Base-by-base conservation (phyloP, 2,888 invertebrate genomes). In the Epiblema foenella region DNA sequence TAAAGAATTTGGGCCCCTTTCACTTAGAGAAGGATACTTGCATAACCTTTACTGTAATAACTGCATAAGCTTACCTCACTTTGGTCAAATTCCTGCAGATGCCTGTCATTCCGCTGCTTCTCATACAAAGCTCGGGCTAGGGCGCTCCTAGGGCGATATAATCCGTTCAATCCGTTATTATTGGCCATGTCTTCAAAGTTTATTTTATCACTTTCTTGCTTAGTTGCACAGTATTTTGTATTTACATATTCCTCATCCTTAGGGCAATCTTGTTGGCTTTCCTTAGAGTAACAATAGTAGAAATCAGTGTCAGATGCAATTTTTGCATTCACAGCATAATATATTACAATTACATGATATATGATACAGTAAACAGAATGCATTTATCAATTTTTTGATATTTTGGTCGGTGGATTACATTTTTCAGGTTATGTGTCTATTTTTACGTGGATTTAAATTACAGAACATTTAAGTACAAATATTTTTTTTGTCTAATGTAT, bases 91-190 rank as follows among this genome's bases (percentile, higher is more conserved):
- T 94, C 93, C 78, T 94, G 94, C 24, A 97, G 91, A 77, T 95
- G 94, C 82, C 95, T 94, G 86, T 97, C 97, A 80, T 95, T 95
- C 76, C 94, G 89, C 79, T 96, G 96, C 85, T 96, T 96, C 79
- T 96, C 95, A 90, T 96, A 96, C 64, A 97, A 87, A 59, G 96
- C 94, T 80, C 96, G 92, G 65, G 97, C 96, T 75, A 97, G 89
- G 65, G 95, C 95, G 77, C 96, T 96, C 80, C 96, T 94, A 60
- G 96, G 96, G 75, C 95, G 92, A 85, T 95, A 96, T 62, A 92
- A 87, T 74, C 92, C 90, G 79, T 89, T 89, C 58, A 86, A 80
- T 77, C 84, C 85, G 65, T 88, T 83, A 73, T 79, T 77, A 77
- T 81, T 86, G 69, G 89, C 81, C 91, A 92, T 92, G 17, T 83